phyloP scores from a whole-genome alignment of 53 echinoderm and acorn worm species.

The Paracentrotus lividus region DNA sequence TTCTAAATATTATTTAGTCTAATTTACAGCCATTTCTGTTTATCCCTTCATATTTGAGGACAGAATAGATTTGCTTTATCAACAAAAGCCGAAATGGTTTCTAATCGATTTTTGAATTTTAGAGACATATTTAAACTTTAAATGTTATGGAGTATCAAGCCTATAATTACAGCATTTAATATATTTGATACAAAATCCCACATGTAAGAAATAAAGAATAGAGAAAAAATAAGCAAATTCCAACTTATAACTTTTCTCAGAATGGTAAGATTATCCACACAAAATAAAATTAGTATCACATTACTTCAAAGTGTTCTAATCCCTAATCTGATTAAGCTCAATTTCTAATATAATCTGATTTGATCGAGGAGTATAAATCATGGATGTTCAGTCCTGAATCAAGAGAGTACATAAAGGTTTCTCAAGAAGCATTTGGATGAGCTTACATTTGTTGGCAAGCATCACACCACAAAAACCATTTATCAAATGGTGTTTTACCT shows the following conservation, averaged over 20 bases:
- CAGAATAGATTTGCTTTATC: background rate
- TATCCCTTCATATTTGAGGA: background rate
- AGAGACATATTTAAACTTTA: background rate
- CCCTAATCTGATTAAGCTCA: conserved; percentile 5
- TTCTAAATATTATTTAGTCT: background rate
- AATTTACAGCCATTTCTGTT: background rate
- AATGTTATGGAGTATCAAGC: background rate
- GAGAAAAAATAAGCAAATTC: background rate
- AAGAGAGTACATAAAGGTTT: conserved; percentile 5
- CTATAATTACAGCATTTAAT: background rate
- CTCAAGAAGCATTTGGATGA: conserved; percentile 32
- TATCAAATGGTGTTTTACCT: conserved; percentile 52
- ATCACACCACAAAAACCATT: conserved; percentile 8
- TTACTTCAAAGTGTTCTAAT: conserved; percentile 13
- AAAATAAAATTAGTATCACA: background rate
- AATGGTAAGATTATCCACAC: background rate
- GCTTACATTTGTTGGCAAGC: conserved; percentile 28
- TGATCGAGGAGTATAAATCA: background rate
- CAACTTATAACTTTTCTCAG: background rate
- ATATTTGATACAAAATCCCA: background rate
- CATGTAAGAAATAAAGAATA: background rate
- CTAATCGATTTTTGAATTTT: background rate
- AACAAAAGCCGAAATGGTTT: background rate
- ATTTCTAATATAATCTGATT: conserved; percentile 26
- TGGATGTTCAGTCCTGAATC: background rate